Evolutionary conservation across 2,888 invertebrate genomes (phyloP), one percentile per base, ranked within the genome.

Genomic region (Apamea anceps): DNA sequence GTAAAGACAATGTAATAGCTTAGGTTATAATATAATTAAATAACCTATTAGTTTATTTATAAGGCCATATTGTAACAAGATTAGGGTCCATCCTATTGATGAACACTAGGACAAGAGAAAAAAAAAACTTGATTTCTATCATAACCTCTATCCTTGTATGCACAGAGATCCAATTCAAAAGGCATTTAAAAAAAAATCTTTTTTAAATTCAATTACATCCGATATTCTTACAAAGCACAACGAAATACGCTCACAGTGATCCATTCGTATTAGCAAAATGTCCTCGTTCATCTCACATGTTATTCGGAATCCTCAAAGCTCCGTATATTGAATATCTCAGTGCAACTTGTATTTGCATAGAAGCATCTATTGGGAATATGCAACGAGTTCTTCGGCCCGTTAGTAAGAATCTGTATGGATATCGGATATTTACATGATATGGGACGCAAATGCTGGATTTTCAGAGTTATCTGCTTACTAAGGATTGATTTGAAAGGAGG

Each of bases 311-410:
- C 66, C 51, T 32, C 60, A 54, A 80, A 67, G 75, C 67, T 54
- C 0, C 8, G n/a, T 45, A 74, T 51, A 81, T 60, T 66, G 66
- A 81, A 66, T 60, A 28, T 13, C 15, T 62, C n/a, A 54, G 42
- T 80, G 85, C 82, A 85, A 73, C 79, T 80, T 75, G 82, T 79
- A 88, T 87, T 89, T 88, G 74, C 85, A 82, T 79, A 75, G 77
- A 25, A 75, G 28, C n/a, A 76, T 67, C 72, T 71, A 77, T 79
- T 67, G 67, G 76, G 80, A 81, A 77, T 84, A 60, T 72, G 62
- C 70, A 72, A 66, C 67, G 65, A 77, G 75, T 66, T 70, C 62
- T 66, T 60, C 21, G 32, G 77, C n/a, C 15, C 62, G 65, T 72
- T 72, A 73, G 70, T 74, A 63, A 32, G 51, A 72, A 70, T 62